These are phyloP conservation scores for Carduelis carduelis DNA, from an alignment of 2,797 vertebrate species.

Conservation along the genomic window DNA sequence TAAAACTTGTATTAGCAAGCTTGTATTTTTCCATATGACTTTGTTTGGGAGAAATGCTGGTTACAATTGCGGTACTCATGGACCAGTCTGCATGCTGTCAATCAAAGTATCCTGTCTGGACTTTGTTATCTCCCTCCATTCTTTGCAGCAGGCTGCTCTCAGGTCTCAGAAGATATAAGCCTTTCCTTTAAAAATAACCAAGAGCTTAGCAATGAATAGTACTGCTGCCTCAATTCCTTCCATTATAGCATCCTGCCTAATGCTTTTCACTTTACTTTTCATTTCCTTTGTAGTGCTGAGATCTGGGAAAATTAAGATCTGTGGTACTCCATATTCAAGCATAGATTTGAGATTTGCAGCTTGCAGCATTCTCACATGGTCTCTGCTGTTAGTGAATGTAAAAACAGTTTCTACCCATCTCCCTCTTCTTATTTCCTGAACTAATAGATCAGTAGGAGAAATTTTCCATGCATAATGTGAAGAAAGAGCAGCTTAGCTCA, in stretches of 20 bases:
- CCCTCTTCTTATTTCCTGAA: conserved; percentile 25
- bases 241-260: conserved; percentile 37
- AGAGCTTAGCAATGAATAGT: conserved; percentile 61
- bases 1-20: not conserved
- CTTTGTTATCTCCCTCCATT: conserved; percentile 45
- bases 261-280: conserved; percentile 54
- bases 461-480: conserved; percentile 22
- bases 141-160: conserved; percentile 50
- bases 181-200: conserved; percentile 58
- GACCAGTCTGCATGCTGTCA: conserved; percentile 1
- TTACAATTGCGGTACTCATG: not conserved
- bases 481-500: conserved; percentile 19
- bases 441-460: conserved; percentile 32
- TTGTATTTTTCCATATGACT: not conserved
- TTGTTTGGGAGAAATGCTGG: not conserved
- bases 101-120: conserved; percentile 35
- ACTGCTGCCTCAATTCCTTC: conserved; percentile 54
- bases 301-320: conserved; percentile 56
- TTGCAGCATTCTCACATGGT: conserved; percentile 38
- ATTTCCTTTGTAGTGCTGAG: conserved; percentile 52
- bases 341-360: conserved; percentile 30
- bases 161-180: conserved; percentile 49
- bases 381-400: conserved; percentile 35
- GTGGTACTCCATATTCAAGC: conserved; percentile 18
- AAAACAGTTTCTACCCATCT: conserved; percentile 34